A percentile compares a stretch with the other conserved stretches of the same genome.
Evolutionary conservation across 2,113 vertebrate species (phyloP).

Genomic region (Dolichallabes microphthalmus): DNA sequence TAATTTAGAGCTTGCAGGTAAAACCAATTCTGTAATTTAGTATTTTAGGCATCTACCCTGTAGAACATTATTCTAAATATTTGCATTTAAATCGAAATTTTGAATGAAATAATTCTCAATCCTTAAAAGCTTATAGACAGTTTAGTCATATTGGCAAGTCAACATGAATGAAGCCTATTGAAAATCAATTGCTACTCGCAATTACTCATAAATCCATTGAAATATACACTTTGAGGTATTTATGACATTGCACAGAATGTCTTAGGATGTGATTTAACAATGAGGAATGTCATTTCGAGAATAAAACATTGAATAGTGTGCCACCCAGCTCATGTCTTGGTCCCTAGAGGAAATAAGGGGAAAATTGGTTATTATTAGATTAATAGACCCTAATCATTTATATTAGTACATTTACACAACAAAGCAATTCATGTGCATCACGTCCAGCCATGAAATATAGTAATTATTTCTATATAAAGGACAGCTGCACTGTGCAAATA

Average conservation of each 20-base stretch:
- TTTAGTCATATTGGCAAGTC: background rate
- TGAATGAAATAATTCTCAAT: background rate
- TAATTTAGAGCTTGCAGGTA: background rate
- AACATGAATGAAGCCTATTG: background rate
- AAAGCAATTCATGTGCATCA: background rate
- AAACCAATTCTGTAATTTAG: background rate
- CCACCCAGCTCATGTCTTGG: constrained; percentile 54
- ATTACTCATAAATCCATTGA: background rate
- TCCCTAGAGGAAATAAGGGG: constrained; percentile 43
- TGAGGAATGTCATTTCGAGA: constrained; percentile 18
- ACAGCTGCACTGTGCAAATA: background rate
- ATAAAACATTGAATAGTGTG: constrained; percentile 53
- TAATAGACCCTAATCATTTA: background rate
- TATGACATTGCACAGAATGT: constrained; percentile 19
- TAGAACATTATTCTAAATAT: too few relatives aligned
- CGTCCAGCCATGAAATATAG: background rate
- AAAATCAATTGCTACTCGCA: background rate
- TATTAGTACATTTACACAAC: background rate
- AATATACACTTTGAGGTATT: constrained; percentile 21
- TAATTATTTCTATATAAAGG: background rate
- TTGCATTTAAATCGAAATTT: background rate
- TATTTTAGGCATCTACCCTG: too few relatives aligned
- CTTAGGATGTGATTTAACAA: constrained; percentile 13
- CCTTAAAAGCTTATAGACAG: background rate
- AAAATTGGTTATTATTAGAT: background rate